These are phyloP conservation scores for Aeoliscus strigatus DNA, from an alignment of 2,797 vertebrate species.

Conservation along the genomic window DNA sequence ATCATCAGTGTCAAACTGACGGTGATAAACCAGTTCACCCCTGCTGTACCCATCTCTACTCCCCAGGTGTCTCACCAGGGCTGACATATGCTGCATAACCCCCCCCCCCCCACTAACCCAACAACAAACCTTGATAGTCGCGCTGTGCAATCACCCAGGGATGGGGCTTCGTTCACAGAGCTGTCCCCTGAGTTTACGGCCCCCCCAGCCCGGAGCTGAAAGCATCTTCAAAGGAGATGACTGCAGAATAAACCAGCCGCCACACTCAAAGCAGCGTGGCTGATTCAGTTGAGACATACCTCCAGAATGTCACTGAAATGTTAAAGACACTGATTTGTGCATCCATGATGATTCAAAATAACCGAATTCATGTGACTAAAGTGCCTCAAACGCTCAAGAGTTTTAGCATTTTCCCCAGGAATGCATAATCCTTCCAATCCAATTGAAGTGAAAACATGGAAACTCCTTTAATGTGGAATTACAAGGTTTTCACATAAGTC, in stretches of 20 bases:
- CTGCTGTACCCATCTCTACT: constrained; percentile 24
- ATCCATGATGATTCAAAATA: neutral
- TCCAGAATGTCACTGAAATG: too few species aligned
- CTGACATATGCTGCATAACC: constrained; percentile 30
- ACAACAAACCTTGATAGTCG: constrained; percentile 21
- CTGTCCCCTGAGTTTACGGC: constrained; percentile 21
- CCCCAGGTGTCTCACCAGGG: constrained; percentile 32
- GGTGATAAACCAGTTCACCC: constrained; percentile 41
- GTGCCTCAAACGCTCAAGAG: neutral
- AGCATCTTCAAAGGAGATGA: constrained; percentile 41
- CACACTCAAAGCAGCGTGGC: constrained; percentile 8
- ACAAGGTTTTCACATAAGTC: constrained; percentile 8
- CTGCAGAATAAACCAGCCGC: constrained; percentile 31
- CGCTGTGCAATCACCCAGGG: constrained; percentile 35
- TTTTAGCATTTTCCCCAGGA: constrained; percentile 1
- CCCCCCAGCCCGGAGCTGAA: constrained; percentile 23
- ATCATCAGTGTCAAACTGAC: too few species aligned
- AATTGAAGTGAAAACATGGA: constrained; percentile 11
- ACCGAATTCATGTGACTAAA: neutral
- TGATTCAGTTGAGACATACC: too few species aligned
- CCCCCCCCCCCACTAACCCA: constrained; percentile 2
- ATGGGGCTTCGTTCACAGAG: constrained; percentile 39
- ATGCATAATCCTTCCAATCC: neutral
- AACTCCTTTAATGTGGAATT: constrained; percentile 19
- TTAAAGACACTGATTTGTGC: neutral